Percentiles rank a stretch among this genome's conserved stretches.
These are phyloP conservation scores for Pelochelys cantorii DNA, from an alignment of 2,797 vertebrate genomes.

Conservation along the genomic window DNA sequence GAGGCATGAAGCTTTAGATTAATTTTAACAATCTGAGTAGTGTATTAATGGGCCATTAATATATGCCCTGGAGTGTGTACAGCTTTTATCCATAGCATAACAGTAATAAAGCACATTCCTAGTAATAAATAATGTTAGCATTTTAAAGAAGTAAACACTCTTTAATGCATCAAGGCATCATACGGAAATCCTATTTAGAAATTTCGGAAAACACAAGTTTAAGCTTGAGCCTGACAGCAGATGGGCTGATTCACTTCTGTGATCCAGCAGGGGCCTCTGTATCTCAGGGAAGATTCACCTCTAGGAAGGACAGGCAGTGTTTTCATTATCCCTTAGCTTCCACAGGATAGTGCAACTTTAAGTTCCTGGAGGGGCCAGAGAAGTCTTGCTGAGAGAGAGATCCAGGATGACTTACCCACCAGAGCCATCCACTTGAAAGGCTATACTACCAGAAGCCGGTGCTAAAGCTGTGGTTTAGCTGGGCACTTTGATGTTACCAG, in stretches of 20 bases:
- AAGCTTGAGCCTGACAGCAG: background rate
- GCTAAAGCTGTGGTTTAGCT: background rate
- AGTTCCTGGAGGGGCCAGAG: background rate
- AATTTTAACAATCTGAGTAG: constrained; percentile 49
- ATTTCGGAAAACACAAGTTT: background rate
- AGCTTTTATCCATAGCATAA: constrained; percentile 20
- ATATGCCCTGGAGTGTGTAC: background rate
- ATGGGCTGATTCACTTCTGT: background rate
- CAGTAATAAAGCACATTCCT: background rate
- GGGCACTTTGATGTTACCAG: background rate
- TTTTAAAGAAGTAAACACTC: background rate
- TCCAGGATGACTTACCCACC: fast-evolving
- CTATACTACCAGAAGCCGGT: background rate
- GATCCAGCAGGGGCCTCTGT: fast-evolving
- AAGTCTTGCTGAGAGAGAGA: background rate
- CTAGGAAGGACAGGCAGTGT: background rate
- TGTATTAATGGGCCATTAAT: constrained; percentile 49
- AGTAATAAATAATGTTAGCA: constrained; percentile 36
- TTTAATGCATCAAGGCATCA: background rate
- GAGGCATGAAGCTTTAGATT: constrained; percentile 41
- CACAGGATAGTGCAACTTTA: background rate
- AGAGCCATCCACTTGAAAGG: background rate
- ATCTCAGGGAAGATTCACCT: background rate
- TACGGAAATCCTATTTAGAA: background rate
- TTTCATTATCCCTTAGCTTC: background rate